A percentile compares a stretch with the other conserved stretches of the same genome.
Conservation (phyloP, 2,797 vertebrate genomes). For the Tolypeutes matacus region DNA sequence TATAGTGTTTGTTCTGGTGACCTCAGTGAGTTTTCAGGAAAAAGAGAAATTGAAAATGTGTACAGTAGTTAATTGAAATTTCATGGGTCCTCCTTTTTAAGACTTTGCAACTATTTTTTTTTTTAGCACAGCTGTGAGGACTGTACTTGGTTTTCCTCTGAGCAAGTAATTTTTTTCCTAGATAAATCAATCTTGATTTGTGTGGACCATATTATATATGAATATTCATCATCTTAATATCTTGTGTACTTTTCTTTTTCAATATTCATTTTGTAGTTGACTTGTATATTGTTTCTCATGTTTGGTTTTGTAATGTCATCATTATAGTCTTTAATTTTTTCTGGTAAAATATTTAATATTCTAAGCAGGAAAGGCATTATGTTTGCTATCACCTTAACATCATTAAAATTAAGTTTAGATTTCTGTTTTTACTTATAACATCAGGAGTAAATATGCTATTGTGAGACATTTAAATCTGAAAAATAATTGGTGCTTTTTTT, state of each 20-base stretch:
- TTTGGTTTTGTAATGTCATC: slow-evolving; percentile 51
- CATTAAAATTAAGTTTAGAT: slow-evolving; percentile 48
- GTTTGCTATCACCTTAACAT: slow-evolving; percentile 22
- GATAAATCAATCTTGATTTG: neutral
- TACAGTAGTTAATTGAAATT: slow-evolving; percentile 3
- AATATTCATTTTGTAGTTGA: neutral
- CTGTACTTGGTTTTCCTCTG: slow-evolving; percentile 36
- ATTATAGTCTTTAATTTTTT: slow-evolving; percentile 28
- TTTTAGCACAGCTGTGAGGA: neutral
- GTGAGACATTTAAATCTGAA: slow-evolving; percentile 48
- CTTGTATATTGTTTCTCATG: slow-evolving; percentile 4
- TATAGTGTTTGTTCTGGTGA: slow-evolving; percentile 3
- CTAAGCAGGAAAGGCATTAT: neutral
- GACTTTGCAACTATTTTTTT: neutral
- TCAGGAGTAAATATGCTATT: slow-evolving; percentile 42
- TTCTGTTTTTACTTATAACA: slow-evolving; percentile 52
- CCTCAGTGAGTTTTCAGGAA: slow-evolving; percentile 37
- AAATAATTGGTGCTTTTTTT: slow-evolving; percentile 68
- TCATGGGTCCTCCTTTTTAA: neutral
- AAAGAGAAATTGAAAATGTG: neutral
- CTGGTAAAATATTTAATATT: slow-evolving; percentile 17
- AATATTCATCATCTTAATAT: slow-evolving; percentile 31
- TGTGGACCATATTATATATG: neutral
- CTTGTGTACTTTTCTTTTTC: neutral
- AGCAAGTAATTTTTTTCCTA: slow-evolving; percentile 41